Base-by-base conservation (phyloP, 1,140 invertebrate genomes). In the Drosophila seguyi region DNA sequence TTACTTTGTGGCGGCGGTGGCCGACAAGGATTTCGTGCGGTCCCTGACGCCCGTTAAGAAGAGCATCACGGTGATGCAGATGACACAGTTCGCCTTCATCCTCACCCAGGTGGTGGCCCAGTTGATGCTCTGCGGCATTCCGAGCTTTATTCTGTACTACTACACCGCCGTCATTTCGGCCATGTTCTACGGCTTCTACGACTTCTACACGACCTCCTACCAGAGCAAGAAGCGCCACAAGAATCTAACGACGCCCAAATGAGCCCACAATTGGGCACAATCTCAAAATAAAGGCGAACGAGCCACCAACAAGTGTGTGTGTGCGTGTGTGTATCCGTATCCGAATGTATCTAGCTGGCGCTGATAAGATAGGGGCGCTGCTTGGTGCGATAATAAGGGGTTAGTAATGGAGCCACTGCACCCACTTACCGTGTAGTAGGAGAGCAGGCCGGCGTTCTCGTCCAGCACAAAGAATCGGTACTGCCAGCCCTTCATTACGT, bases 401-500 rank as follows among this genome's bases (percentile, higher is more conserved):
- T 75, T 47, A 75, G 61, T 44, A 53, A 42, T 36, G 45, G 16
- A 16, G 8, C 34, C 44, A 60, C 56, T 52, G 60, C 61, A 55
- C 53, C 39, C 66, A 95, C 96, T 95, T 94, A 99, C 98, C 92
- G 98, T 99, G 91, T 99, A 99, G 94, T 99, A 99, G 18, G 98
- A 99, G 41, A 99, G 94, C 44, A 99, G 94, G 18, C 98, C 98
- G 69, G 97, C 97, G 93, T 97, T 97, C 93, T 98, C 97, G 94
- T 99, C 98, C 75, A 99, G 94, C 73, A 99, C 98, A 94, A 99
- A 99, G 98, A 98, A 99, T 62, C 99, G 95, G 94, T 99, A 99
- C 94, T 99, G 99, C 98, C 99, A 99, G 68, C 99, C 99, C 94
- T 99, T 99, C 95, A 99, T 98, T 80, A 99, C 98, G 95, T 99